A percentile compares a stretch with the other conserved stretches of the same genome.
Evolutionary conservation across 92 coral and sea anemone genomes (phyloP).

Genomic region (Palythoa grandis): DNA sequence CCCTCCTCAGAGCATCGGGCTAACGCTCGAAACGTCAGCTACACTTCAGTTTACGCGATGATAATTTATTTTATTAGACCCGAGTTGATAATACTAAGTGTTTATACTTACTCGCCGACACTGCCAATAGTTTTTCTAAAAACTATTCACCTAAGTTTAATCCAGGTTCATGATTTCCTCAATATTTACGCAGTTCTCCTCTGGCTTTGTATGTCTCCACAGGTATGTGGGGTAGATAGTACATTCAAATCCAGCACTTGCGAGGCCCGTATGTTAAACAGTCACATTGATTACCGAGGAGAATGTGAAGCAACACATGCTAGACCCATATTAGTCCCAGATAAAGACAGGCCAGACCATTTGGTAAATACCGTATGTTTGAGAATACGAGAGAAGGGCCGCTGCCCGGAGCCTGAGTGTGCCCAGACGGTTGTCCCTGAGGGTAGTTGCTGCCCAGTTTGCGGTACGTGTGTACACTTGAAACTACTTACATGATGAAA

Average conservation of each 20-base stretch:
- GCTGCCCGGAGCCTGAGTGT: constrained; percentile 70
- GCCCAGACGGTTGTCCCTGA: constrained; percentile 68
- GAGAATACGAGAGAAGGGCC: constrained; percentile 64
- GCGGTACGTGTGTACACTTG: constrained; percentile 67
- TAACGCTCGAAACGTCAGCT: too few species aligned
- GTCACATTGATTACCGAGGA: constrained; percentile 89
- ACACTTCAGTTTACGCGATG: too few species aligned
- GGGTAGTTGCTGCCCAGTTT: constrained; percentile 92
- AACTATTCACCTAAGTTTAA: background rate
- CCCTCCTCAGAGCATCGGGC: too few species aligned
- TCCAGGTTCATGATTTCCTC: background rate
- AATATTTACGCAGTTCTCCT: background rate
- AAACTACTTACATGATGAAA: background rate
- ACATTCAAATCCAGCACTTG: constrained; percentile 72
- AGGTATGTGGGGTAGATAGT: constrained; percentile 94
- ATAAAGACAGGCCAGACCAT: constrained; percentile 19
- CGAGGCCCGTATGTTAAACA: constrained; percentile 66
- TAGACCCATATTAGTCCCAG: constrained; percentile 56
- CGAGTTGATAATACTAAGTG: too few species aligned
- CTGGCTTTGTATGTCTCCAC: background rate
- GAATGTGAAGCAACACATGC: constrained; percentile 74
- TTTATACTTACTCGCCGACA: too few species aligned
- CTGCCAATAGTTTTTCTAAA: too few species aligned
- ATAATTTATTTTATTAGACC: too few species aligned
- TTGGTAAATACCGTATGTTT: constrained; percentile 68